These are phyloP conservation scores for Darevskia nairensis DNA, from an alignment of 2,797 vertebrate genomes.

Conservation along the genomic window DNA sequence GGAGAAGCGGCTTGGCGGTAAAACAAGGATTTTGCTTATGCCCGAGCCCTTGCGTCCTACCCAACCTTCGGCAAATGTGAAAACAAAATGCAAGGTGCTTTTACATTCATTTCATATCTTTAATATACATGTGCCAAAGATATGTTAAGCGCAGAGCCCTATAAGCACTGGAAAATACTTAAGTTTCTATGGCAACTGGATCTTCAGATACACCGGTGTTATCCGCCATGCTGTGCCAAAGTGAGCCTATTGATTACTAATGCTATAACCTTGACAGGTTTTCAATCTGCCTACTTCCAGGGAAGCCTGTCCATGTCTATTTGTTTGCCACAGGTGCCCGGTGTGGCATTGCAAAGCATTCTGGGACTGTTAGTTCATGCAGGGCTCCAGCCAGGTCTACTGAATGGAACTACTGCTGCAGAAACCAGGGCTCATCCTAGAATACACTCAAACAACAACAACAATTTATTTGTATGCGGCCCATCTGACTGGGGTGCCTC, in stretches of 20 bases:
- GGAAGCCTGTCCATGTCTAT: not conserved
- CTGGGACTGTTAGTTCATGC: not conserved
- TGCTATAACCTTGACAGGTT: not conserved
- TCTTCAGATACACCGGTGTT: conserved; percentile 61
- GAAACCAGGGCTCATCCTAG: not conserved
- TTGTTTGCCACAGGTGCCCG: not conserved
- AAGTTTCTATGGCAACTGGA: conserved; percentile 70
- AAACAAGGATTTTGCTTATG: not conserved
- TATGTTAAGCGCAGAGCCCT: conserved; percentile 16
- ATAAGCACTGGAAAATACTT: conserved; percentile 57
- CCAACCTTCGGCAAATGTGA: not conserved
- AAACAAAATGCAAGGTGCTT: not conserved
- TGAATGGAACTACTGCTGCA: not conserved
- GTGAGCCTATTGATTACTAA: conserved; percentile 57
- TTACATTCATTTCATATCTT: conserved; percentile 24
- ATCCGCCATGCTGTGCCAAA: conserved; percentile 70
- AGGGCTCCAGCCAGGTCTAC: not conserved
- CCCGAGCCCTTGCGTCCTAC: not conserved
- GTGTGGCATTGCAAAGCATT: not conserved
- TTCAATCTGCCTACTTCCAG: not conserved
- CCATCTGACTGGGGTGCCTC: no score
- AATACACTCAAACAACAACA: not conserved
- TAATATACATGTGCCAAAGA: conserved; percentile 32
- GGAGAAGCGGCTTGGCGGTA: not conserved
- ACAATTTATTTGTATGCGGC: no score